Evolutionary conservation across 2,888 invertebrate genomes (phyloP).

Genomic region (Pseudoips prasinana): DNA sequence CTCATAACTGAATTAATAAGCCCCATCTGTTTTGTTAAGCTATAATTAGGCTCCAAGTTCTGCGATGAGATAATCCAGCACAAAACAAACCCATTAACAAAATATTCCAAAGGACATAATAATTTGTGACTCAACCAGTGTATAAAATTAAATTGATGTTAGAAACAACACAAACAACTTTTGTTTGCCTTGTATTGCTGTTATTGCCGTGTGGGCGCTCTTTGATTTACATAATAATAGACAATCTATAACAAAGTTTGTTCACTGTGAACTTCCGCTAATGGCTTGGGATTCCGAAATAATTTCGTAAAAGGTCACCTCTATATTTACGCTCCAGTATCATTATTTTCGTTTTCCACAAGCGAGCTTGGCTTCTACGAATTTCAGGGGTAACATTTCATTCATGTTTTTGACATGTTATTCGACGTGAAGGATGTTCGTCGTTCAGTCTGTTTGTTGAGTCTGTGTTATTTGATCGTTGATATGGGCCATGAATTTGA

Average conservation of each 20-base stretch:
- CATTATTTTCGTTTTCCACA: too few relatives aligned
- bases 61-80: slow-evolving; percentile 22
- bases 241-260: slow-evolving; percentile 13
- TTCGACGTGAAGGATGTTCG: too few relatives aligned
- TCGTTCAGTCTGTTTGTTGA: too few relatives aligned
- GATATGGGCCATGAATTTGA: background rate
- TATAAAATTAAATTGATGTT: slow-evolving; percentile 17
- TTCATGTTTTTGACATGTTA: too few relatives aligned
- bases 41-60: slow-evolving; percentile 1
- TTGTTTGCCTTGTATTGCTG: slow-evolving; percentile 19
- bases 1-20: background rate
- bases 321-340: too few relatives aligned
- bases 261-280: slow-evolving; percentile 6
- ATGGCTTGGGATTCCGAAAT: slow-evolving; percentile 2
- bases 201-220: slow-evolving; percentile 24
- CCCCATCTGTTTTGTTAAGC: background rate
- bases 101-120: slow-evolving; percentile 17
- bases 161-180: slow-evolving; percentile 17
- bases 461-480: too few relatives aligned
- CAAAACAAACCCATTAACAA: slow-evolving; percentile 14
- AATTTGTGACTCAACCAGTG: slow-evolving; percentile 18
- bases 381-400: too few relatives aligned
- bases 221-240: slow-evolving; percentile 28
- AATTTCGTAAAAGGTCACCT: background rate
- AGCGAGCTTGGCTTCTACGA: too few relatives aligned